These are phyloP conservation scores for Dolichotis patagonum DNA, from an alignment of 2,113 vertebrate species.

Conservation along the genomic window DNA sequence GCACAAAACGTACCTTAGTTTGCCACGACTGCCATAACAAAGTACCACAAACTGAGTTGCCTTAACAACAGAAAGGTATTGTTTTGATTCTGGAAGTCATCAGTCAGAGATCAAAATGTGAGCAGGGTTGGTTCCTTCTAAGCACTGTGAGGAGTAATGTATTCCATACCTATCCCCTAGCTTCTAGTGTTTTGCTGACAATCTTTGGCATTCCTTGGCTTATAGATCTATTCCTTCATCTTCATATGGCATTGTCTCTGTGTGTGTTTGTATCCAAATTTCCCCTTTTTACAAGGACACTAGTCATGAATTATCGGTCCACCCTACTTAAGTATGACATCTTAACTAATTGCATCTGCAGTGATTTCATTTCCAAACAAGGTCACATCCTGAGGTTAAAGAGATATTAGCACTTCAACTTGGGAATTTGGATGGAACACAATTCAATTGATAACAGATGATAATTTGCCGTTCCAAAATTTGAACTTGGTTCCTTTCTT, in stretches of 20 bases:
- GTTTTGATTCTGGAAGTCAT: background rate
- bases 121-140: background rate
- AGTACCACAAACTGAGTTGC: background rate
- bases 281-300: constrained; percentile 19
- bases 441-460: background rate
- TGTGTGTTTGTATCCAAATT: background rate
- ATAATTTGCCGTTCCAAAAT: constrained; percentile 19
- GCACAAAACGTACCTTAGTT: constrained; percentile 17
- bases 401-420: background rate
- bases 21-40: background rate
- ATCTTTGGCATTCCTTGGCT: background rate
- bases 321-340: background rate
- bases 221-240: background rate
- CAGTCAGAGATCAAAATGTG: background rate
- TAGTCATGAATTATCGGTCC: background rate
- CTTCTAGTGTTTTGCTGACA: constrained; percentile 27
- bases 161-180: background rate
- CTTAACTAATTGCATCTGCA: constrained; percentile 30
- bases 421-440: background rate
- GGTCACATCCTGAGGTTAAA: background rate
- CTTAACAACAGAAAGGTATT: background rate
- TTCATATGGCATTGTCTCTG: background rate
- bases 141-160: background rate
- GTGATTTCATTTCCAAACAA: constrained; percentile 28
- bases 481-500: constrained; percentile 5